A percentile compares a stretch with the other conserved stretches of the same genome.
These are phyloP conservation scores for Gadus macrocephalus DNA, from an alignment of 2,113 vertebrate species.

Conservation along the genomic window DNA sequence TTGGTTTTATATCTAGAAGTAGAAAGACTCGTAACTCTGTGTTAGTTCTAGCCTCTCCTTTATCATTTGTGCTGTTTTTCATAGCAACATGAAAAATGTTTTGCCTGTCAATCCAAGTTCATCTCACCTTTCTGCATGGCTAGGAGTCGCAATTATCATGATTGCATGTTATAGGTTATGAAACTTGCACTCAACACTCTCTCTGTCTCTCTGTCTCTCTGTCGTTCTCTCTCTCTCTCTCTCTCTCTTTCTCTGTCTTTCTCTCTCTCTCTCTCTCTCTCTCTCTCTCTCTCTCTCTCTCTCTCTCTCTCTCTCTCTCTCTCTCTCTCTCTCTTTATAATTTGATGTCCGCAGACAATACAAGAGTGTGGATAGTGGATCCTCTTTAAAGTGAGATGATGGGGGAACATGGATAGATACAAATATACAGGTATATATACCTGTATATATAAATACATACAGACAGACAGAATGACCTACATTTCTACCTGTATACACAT, in stretches of 20 bases:
- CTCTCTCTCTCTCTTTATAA: constrained; percentile 20
- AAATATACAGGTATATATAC: background rate
- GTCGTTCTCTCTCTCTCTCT: no score
- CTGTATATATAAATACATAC: background rate
- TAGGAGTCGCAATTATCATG: no score
- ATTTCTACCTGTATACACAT: background rate
- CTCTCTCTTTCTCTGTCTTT: background rate
- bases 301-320: constrained; percentile 16
- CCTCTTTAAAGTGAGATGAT: constrained; percentile 56
- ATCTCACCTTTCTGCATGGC: no score
- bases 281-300: background rate
- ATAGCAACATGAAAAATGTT: no score
- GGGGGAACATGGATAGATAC: background rate
- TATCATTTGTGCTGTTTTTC: no score
- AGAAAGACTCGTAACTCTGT: no score
- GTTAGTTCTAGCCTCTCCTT: no score
- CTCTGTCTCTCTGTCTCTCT: no score
- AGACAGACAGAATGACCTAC: background rate
- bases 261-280: constrained; percentile 15
- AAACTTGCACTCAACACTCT: no score
- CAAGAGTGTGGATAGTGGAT: constrained; percentile 66
- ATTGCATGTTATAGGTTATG: no score
- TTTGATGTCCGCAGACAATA: constrained; percentile 50
- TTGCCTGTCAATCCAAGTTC: no score
- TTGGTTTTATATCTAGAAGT: no score